phyloP scores from a whole-genome alignment of 2,797 vertebrate genomes.

The Columba guinea region DNA sequence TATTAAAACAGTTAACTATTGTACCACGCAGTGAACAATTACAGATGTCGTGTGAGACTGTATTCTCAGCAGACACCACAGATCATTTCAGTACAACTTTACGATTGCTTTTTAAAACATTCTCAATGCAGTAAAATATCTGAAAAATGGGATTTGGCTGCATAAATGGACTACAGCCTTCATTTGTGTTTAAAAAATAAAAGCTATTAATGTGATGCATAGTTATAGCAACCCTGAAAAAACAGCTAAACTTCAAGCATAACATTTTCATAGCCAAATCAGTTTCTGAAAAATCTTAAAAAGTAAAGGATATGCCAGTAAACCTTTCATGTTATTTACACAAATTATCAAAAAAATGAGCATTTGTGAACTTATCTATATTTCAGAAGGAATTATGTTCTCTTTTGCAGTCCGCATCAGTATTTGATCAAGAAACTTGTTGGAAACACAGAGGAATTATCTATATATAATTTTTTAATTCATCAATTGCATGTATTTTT shows the following conservation, averaged over 20 bases:
- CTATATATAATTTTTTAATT: background rate
- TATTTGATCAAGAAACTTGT: background rate
- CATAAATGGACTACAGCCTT: background rate
- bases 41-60: background rate
- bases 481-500: background rate
- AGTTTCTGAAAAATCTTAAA: background rate
- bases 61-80: background rate
- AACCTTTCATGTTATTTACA: background rate
- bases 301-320: background rate
- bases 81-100: background rate
- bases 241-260: background rate
- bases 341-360: background rate
- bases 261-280: background rate
- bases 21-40: background rate
- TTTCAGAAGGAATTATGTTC: background rate
- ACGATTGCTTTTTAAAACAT: background rate
- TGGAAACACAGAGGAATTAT: background rate
- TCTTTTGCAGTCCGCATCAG: background rate
- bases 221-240: background rate
- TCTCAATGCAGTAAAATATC: background rate
- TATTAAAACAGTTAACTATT: background rate
- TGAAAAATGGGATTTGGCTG: background rate
- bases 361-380: background rate
- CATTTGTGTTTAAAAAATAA: background rate
- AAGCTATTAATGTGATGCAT: background rate